phyloP scores from a whole-genome alignment of 2,888 invertebrate genomes.

The Trissolcus japonicus region DNA sequence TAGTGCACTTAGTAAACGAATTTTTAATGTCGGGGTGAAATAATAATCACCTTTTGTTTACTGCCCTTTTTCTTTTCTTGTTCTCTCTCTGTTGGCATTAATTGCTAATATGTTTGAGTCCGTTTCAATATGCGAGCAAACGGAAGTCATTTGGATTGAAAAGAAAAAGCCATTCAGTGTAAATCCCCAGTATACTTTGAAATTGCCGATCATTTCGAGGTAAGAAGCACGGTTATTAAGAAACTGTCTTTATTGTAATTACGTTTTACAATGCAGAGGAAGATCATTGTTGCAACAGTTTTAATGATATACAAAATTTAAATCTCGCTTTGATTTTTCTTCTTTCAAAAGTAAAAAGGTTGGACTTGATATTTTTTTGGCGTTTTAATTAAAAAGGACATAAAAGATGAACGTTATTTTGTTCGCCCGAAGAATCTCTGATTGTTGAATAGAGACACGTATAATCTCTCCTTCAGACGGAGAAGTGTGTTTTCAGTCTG shows the following conservation, averaged over 20 bases:
- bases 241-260: constrained; percentile 25
- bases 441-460: not conserved
- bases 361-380: not conserved
- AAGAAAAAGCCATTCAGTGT: constrained; percentile 29
- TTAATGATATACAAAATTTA: not conserved
- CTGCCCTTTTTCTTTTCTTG: not conserved
- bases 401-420: not conserved
- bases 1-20: not conserved
- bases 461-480: constrained; percentile 6
- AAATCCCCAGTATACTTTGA: constrained; percentile 5
- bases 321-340: not conserved
- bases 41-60: constrained; percentile 5
- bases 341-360: not conserved
- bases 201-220: constrained; percentile 27
- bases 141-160: constrained; percentile 26
- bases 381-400: not conserved
- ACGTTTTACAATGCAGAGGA: constrained; percentile 17
- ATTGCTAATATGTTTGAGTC: constrained; percentile 14
- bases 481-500: constrained; percentile 5
- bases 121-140: constrained; percentile 21
- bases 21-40: not conserved
- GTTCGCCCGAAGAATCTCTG: no score
- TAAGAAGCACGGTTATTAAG: constrained; percentile 8
- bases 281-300: constrained; percentile 14
- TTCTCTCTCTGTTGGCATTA: constrained; percentile 11